phyloP scores from a whole-genome alignment of 2,797 vertebrate genomes.

The Pantherophis vulpinus region DNA sequence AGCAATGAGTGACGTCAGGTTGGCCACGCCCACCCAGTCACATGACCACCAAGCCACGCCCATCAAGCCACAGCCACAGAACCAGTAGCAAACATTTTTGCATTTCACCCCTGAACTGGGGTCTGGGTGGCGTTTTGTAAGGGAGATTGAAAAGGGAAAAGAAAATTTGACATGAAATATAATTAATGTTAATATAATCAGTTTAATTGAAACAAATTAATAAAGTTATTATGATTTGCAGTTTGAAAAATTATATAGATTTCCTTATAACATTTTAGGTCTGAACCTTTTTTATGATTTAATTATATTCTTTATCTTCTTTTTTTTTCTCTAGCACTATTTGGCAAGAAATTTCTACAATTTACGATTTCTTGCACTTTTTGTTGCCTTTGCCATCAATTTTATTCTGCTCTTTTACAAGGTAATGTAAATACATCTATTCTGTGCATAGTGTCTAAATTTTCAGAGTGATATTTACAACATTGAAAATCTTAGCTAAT shows the following conservation, averaged over 20 bases:
- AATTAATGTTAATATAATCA: not conserved
- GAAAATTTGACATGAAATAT: not conserved
- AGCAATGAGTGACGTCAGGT: too few relatives aligned
- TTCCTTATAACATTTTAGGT: conserved; percentile 10
- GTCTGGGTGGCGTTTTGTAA: not conserved
- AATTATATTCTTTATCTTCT: conserved; percentile 53
- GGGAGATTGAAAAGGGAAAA: not conserved
- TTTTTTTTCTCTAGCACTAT: conserved; percentile 80
- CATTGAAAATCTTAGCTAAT: not conserved
- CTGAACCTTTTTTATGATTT: not conserved
- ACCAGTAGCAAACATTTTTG: too few relatives aligned
- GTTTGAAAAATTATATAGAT: not conserved
- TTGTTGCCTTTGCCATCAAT: conserved; percentile 98
- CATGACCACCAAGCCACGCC: too few relatives aligned
- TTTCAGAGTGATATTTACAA: conserved; percentile 18
- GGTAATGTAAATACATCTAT: conserved; percentile 72
- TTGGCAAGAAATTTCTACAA: conserved; percentile 99
- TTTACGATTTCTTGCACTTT: conserved; percentile 93
- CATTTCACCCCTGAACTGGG: not conserved
- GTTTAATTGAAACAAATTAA: not conserved
- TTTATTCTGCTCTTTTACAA: conserved; percentile 99
- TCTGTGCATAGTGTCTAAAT: conserved; percentile 4
- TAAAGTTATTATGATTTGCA: not conserved
- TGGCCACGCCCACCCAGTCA: too few relatives aligned
- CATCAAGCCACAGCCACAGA: too few relatives aligned